These are phyloP conservation scores for Liasis olivaceus DNA, from an alignment of 2,797 vertebrate genomes.

Conservation along the genomic window DNA sequence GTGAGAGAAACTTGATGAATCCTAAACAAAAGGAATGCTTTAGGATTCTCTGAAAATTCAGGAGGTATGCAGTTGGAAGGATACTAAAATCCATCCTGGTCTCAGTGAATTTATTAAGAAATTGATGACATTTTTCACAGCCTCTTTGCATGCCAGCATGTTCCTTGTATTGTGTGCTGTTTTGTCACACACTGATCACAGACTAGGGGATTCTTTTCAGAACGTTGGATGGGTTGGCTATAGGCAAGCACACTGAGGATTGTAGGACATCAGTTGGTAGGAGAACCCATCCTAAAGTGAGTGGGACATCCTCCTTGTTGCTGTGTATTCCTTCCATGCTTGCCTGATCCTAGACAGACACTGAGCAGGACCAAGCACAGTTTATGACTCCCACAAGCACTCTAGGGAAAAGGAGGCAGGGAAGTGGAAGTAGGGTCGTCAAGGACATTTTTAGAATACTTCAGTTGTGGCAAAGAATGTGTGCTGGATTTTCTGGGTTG, in stretches of 20 bases:
- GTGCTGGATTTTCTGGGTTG: not conserved
- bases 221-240: not conserved
- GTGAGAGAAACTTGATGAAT: not conserved
- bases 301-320: not conserved
- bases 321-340: not conserved
- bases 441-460: not conserved
- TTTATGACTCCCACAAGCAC: not conserved
- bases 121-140: slow-evolving; percentile 20
- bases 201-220: not conserved
- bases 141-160: slow-evolving; percentile 28
- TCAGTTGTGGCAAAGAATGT: not conserved
- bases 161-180: slow-evolving; percentile 13
- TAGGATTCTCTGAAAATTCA: not conserved
- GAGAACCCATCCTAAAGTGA: not conserved
- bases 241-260: not conserved
- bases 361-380: not conserved
- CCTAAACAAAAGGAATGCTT: not conserved
- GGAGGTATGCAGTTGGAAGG: not conserved
- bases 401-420: not conserved
- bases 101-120: slow-evolving; percentile 19
- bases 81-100: not conserved
- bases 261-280: not conserved
- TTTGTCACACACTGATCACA: slow-evolving; percentile 25
- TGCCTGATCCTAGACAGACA: slow-evolving; percentile 5
- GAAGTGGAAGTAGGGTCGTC: not conserved